Evolutionary conservation across 2,113 vertebrate genomes (phyloP).

Genomic region (Tamias sibiricus): DNA sequence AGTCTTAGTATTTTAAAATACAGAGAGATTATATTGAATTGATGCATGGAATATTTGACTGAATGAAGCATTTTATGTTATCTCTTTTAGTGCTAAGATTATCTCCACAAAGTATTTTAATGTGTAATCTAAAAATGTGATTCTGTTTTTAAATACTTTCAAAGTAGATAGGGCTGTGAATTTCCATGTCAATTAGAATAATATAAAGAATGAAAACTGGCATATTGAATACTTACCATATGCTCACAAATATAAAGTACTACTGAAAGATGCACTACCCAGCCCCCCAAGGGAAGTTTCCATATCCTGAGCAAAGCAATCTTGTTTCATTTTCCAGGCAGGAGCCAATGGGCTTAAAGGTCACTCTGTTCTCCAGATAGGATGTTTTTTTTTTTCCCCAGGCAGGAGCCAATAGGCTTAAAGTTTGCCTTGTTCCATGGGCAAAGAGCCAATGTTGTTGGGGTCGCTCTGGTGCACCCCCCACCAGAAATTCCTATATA

Average conservation of each 20-base stretch:
- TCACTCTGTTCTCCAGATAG: no score
- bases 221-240: background rate
- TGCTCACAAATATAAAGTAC: background rate
- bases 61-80: background rate
- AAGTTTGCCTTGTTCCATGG: no score
- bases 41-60: background rate
- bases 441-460: no score
- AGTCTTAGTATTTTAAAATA: background rate
- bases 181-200: background rate
- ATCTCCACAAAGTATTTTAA: background rate
- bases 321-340: no score
- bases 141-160: background rate
- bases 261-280: no score
- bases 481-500: no score
- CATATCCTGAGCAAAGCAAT: no score
- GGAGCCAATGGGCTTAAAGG: no score
- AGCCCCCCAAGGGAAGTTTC: no score
- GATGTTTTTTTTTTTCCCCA: no score
- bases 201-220: background rate
- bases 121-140: background rate
- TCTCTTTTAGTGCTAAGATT: background rate
- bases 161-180: background rate
- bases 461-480: no score
- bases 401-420: no score
- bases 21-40: background rate